Conservation (phyloP, 2,113 vertebrate species). For the Indicator indicator region DNA sequence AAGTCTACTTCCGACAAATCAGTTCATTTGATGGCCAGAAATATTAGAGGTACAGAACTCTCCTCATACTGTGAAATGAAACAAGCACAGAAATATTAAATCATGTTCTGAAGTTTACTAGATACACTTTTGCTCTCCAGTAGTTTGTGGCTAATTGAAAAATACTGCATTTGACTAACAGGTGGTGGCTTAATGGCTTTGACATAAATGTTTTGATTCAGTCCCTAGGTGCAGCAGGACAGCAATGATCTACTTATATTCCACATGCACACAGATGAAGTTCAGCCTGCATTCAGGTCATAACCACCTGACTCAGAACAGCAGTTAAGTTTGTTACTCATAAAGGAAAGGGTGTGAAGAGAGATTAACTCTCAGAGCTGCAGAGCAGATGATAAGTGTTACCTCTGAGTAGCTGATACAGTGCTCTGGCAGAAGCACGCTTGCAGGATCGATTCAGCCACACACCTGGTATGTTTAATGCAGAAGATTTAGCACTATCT, state of each 20-base stretch:
- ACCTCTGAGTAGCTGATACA: not conserved
- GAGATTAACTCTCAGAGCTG: not conserved
- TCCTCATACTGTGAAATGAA: not conserved
- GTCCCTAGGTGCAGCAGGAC: not conserved
- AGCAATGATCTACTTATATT: not conserved
- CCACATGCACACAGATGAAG: not conserved
- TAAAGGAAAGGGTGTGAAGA: not conserved
- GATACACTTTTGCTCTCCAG: not conserved
- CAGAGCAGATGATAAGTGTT: not conserved
- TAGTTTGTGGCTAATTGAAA: not conserved
- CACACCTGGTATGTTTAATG: not conserved
- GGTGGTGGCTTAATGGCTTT: not conserved
- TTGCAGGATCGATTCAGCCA: accelerated
- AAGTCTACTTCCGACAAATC: not conserved
- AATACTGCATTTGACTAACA: not conserved
- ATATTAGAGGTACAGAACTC: not conserved
- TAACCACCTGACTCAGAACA: not conserved
- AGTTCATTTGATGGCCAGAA: not conserved
- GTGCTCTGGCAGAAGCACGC: not conserved
- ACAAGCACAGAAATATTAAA: not conserved
- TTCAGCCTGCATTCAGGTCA: not conserved
- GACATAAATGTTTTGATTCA: not conserved
- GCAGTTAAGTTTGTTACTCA: not conserved
- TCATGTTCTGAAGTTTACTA: not conserved
- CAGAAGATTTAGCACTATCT: not conserved